phyloP scores from a whole-genome alignment of 2,113 vertebrate species.

The Scytalopus superciliaris region DNA sequence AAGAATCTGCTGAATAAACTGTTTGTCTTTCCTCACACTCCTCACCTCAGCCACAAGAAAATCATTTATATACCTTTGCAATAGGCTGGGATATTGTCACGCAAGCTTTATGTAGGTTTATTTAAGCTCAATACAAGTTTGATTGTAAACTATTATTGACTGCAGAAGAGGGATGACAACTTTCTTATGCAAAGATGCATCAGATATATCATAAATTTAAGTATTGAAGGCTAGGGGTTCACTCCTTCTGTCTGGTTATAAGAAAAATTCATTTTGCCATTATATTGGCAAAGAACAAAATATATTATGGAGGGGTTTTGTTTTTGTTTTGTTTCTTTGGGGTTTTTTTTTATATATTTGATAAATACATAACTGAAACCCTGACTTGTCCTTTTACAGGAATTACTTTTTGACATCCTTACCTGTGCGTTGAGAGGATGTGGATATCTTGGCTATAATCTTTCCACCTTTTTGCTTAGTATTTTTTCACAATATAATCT shows the following conservation, averaged over 20 bases:
- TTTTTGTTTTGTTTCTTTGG: no score
- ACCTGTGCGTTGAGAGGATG: not conserved
- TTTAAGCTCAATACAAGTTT: not conserved
- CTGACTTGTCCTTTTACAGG: not conserved
- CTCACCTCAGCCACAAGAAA: not conserved
- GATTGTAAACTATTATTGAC: not conserved
- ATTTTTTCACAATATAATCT: conserved; percentile 43
- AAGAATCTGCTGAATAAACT: not conserved
- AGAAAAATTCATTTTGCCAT: not conserved
- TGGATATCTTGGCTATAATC: not conserved
- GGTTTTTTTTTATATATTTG: not conserved
- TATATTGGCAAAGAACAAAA: not conserved
- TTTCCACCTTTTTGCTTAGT: not conserved
- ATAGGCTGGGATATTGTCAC: not conserved
- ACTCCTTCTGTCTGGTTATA: not conserved
- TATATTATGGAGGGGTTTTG: no score
- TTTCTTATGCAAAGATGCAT: not conserved
- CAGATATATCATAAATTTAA: not conserved
- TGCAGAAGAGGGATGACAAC: not conserved
- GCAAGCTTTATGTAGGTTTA: not conserved
- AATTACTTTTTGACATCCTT: not conserved
- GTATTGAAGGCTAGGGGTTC: not conserved
- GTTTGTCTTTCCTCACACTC: not conserved
- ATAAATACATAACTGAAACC: not conserved
- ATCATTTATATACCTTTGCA: not conserved